Conservation (phyloP, 2,888 invertebrate species). For the Campopleginae sp. region DNA sequence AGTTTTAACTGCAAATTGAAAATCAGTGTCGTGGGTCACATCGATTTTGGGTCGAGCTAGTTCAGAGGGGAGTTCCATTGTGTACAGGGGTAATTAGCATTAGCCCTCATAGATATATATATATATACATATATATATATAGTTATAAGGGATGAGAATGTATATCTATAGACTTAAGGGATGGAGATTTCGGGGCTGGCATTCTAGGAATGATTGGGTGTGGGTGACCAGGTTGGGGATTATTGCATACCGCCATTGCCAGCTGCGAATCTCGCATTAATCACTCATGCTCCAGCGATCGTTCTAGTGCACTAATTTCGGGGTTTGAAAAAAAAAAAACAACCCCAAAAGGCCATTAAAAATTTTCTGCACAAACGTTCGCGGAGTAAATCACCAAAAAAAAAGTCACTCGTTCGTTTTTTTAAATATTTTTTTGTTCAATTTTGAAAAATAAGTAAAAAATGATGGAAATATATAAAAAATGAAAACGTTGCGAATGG, state of each 20-base stretch:
- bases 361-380: background rate
- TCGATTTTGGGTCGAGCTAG: constrained; percentile 43
- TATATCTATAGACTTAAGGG: background rate
- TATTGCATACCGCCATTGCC: constrained; percentile 78
- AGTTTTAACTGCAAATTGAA: constrained; percentile 39
- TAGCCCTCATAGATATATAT: background rate
- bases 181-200: constrained; percentile 77
- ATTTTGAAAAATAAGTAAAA: background rate
- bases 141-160: background rate
- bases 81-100: constrained; percentile 50
- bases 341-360: constrained; percentile 15
- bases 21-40: constrained; percentile 55
- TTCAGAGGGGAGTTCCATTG: constrained; percentile 32
- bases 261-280: constrained; percentile 83
- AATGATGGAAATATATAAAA: background rate
- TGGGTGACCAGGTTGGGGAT: constrained; percentile 43
- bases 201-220: constrained; percentile 68
- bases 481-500: constrained; percentile 79
- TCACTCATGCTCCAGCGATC: constrained; percentile 73
- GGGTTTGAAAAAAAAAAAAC: constrained; percentile 5
- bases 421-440: background rate
- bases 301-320: constrained; percentile 39
- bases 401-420: background rate
- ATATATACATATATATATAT: background rate
- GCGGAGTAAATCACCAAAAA: background rate